Evolutionary conservation across 2,797 vertebrate genomes (phyloP).

Genomic region (Chaenodraco wilsoni): DNA sequence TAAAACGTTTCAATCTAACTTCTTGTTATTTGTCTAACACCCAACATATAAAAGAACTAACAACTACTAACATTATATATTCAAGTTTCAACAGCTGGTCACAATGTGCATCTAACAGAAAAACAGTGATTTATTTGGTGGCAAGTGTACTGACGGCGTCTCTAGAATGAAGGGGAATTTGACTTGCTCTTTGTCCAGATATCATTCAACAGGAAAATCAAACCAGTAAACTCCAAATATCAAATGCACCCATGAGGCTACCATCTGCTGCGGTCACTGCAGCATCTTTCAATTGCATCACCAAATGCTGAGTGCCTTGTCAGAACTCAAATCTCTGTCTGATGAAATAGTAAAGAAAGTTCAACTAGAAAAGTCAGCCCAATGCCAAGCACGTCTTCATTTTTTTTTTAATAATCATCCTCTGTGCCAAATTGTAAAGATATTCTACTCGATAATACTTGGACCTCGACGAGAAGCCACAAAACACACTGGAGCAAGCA

Average conservation of each 20-base stretch:
- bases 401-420: background rate
- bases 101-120: background rate
- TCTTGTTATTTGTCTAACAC: background rate
- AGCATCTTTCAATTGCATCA: background rate
- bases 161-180: constrained; percentile 19
- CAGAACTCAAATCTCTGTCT: background rate
- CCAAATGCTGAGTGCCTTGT: background rate
- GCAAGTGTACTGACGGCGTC: background rate
- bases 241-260: constrained; percentile 19
- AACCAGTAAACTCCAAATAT: constrained; percentile 29
- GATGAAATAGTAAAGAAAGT: background rate
- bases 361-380: background rate
- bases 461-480: background rate
- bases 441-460: background rate
- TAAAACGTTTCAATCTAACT: background rate
- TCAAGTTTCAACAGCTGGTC: background rate
- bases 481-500: background rate
- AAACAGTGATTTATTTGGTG: background rate
- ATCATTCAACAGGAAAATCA: constrained; percentile 60
- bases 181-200: constrained; percentile 26
- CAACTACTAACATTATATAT: background rate
- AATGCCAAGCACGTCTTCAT: background rate
- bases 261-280: constrained; percentile 45
- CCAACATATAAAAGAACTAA: background rate
- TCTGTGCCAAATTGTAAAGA: background rate